Conservation (phyloP, 2,113 vertebrate species). For the Catharus minimus region DNA sequence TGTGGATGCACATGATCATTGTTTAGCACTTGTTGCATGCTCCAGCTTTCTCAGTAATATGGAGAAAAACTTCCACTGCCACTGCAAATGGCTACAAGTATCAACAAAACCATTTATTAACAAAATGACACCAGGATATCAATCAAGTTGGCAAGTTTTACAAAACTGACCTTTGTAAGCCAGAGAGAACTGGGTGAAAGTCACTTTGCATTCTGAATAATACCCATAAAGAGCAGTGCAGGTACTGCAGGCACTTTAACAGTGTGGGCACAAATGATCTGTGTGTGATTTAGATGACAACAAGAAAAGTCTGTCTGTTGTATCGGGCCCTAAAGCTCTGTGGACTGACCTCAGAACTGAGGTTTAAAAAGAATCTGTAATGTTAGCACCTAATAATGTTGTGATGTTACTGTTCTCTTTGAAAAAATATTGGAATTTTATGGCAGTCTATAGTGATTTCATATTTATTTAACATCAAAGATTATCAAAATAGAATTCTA, state of each 20-base stretch:
- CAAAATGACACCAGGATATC: constrained; percentile 51
- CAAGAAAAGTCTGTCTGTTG: not conserved
- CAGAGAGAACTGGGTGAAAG: not conserved
- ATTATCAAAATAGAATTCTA: constrained; percentile 14
- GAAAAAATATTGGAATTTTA: not conserved
- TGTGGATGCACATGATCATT: not conserved
- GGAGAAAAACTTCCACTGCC: constrained; percentile 7
- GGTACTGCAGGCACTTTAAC: not conserved
- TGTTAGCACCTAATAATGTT: not conserved
- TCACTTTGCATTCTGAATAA: constrained; percentile 4
- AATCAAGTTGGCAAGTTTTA: constrained; percentile 67
- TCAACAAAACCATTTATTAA: constrained; percentile 62
- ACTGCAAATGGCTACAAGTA: not conserved
- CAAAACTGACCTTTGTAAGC: constrained; percentile 28
- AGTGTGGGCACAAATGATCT: not conserved
- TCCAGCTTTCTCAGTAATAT: constrained; percentile 22
- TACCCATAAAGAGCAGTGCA: not conserved
- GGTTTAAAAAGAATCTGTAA: not conserved
- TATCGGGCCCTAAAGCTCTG: not conserved
- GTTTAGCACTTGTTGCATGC: not conserved
- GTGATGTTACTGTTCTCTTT: not conserved
- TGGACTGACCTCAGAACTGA: not conserved
- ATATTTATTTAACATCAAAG: constrained; percentile 17
- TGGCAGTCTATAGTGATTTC: not conserved
- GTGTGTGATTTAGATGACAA: not conserved